Conservation (phyloP, 2,113 vertebrate genomes). For the Ceyx margarethae region DNA sequence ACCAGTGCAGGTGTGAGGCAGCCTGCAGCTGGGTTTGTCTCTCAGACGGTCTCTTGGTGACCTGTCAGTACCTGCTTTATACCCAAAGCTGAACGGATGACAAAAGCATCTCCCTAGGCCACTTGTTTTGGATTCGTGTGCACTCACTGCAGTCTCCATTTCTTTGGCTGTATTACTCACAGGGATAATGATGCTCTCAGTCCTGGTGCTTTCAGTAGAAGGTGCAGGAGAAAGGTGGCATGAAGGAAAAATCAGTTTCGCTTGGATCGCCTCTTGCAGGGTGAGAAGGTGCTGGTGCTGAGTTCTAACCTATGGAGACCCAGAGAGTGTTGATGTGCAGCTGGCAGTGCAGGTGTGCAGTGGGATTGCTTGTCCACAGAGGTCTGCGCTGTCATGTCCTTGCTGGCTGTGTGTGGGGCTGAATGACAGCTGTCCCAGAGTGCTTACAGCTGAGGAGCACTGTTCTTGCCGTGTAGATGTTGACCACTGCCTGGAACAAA, state of each 20-base stretch:
- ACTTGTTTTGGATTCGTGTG: rapidly evolving
- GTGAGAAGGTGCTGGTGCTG: neutral
- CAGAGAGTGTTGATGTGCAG: neutral
- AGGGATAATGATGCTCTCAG: slow-evolving; percentile 5
- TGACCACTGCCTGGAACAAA: neutral
- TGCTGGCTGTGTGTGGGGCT: neutral
- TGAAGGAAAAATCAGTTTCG: neutral
- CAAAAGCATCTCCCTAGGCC: neutral
- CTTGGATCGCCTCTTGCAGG: neutral
- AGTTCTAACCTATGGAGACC: neutral
- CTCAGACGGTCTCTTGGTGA: neutral
- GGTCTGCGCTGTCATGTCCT: neutral
- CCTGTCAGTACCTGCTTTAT: neutral
- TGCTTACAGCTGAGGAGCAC: neutral
- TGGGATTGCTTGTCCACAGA: neutral
- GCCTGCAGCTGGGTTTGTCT: rapidly evolving
- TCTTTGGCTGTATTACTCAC: neutral
- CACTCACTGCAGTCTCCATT: neutral
- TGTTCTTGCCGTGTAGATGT: neutral
- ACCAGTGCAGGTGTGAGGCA: neutral
- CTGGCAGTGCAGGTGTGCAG: neutral
- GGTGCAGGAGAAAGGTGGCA: neutral
- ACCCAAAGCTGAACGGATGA: neutral
- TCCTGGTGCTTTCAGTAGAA: neutral
- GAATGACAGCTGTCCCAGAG: neutral